Conservation (phyloP, 2,888 invertebrate species). For the Oligia fasciuncula region DNA sequence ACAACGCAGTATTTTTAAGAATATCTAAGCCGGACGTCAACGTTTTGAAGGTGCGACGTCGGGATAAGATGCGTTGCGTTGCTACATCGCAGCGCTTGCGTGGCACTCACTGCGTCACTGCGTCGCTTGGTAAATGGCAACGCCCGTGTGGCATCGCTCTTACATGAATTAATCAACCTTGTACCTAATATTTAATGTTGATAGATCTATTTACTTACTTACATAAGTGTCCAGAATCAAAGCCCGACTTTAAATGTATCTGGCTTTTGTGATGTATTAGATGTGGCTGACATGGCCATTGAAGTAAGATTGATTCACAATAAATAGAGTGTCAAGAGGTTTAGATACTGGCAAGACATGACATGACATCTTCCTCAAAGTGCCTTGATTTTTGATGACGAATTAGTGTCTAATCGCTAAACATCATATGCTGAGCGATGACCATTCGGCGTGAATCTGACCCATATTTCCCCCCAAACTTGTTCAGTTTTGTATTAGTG, state of each 20-base stretch:
- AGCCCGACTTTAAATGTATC: conserved; percentile 17
- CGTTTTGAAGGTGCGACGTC: too few relatives aligned
- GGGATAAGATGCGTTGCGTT: not conserved
- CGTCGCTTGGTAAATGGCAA: too few relatives aligned
- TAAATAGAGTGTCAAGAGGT: not conserved
- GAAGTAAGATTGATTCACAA: conserved; percentile 36
- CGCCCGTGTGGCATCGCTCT: too few relatives aligned
- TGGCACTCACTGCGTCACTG: too few relatives aligned
- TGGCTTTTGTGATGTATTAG: conserved; percentile 34
- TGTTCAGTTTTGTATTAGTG: not conserved
- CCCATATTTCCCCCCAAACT: not conserved
- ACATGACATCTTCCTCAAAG: not conserved
- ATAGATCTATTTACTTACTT: conserved; percentile 25
- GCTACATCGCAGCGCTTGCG: not conserved
- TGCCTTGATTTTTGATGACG: not conserved
- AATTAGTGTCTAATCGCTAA: not conserved
- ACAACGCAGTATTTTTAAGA: not conserved
- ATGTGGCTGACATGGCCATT: conserved; percentile 19
- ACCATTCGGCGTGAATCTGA: too few relatives aligned
- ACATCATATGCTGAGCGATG: not conserved
- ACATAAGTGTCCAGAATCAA: conserved; percentile 10
- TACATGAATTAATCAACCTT: conserved; percentile 19
- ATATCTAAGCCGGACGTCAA: not conserved
- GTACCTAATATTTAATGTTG: conserved; percentile 26
- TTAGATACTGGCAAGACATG: not conserved